Percentiles rank a stretch among this genome's conserved stretches.
Conservation (phyloP, 2,113 vertebrate species). For the Corythaeola cristata region DNA sequence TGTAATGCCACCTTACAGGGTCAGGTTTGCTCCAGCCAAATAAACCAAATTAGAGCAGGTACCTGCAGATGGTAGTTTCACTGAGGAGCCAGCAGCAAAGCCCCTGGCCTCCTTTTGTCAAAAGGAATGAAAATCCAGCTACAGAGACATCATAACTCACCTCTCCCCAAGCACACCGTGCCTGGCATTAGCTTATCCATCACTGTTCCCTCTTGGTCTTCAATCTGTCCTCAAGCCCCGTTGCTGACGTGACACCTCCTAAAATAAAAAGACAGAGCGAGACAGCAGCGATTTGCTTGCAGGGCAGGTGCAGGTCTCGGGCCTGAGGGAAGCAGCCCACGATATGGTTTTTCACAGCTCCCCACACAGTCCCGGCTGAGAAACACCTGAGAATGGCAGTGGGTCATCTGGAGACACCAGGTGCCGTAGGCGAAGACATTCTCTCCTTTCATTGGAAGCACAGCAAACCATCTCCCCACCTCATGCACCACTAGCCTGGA, state of each 20-base stretch:
- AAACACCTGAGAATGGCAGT: neutral
- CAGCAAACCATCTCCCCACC: neutral
- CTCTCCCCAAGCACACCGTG: neutral
- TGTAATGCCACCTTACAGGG: rapidly evolving
- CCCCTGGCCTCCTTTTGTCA: neutral
- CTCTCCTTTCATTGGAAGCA: neutral
- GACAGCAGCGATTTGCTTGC: neutral
- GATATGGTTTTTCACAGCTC: neutral
- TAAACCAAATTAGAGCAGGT: neutral
- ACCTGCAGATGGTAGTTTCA: neutral
- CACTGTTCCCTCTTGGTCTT: neutral
- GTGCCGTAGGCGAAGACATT: neutral
- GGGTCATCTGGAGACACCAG: neutral
- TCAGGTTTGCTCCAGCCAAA: neutral
- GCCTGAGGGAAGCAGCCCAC: neutral
- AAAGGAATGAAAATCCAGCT: neutral
- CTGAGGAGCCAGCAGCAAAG: neutral
- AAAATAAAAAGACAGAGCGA: neutral
- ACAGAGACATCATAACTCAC: neutral
- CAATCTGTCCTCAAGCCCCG: neutral
- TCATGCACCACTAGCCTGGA: neutral
- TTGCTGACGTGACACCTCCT: neutral
- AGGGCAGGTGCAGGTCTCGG: neutral
- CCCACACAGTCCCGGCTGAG: neutral
- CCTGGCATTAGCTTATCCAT: neutral